Conservation (phyloP, 2,888 invertebrate genomes). For the Ormyrus pomaceus region DNA sequence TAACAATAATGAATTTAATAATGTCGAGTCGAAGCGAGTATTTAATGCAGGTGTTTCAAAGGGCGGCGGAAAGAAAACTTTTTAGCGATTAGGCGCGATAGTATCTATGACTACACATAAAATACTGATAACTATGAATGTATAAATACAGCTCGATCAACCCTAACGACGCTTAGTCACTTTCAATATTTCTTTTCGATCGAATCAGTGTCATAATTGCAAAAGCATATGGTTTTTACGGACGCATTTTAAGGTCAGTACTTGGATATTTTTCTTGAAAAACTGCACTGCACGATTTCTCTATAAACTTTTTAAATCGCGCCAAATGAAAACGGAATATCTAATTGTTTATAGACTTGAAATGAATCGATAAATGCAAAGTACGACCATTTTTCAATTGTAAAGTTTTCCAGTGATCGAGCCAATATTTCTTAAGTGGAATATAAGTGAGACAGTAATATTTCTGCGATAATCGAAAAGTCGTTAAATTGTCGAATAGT, state of each 20-base stretch:
- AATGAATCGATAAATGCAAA: too few relatives aligned
- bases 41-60: background rate
- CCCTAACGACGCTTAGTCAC: slow-evolving; percentile 29
- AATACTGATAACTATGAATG: slow-evolving; percentile 45
- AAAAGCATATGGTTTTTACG: too few relatives aligned
- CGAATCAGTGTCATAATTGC: slow-evolving; percentile 3
- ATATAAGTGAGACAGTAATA: slow-evolving; percentile 27
- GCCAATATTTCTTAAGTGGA: slow-evolving; percentile 40
- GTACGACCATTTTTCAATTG: background rate
- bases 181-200: slow-evolving; percentile 23
- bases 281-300: background rate
- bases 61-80: background rate
- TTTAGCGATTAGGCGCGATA: slow-evolving; percentile 60
- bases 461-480: slow-evolving; percentile 50
- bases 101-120: slow-evolving; percentile 68
- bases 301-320: background rate
- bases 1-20: too few relatives aligned
- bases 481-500: slow-evolving; percentile 45
- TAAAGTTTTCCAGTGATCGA: background rate
- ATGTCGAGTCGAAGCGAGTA: background rate
- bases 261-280: background rate
- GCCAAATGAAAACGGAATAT: background rate
- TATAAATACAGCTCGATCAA: slow-evolving; percentile 64
- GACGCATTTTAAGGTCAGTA: slow-evolving; percentile 10
- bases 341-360: background rate